Conservation (phyloP, 2,888 invertebrate genomes). For the Norana najaformis region DNA sequence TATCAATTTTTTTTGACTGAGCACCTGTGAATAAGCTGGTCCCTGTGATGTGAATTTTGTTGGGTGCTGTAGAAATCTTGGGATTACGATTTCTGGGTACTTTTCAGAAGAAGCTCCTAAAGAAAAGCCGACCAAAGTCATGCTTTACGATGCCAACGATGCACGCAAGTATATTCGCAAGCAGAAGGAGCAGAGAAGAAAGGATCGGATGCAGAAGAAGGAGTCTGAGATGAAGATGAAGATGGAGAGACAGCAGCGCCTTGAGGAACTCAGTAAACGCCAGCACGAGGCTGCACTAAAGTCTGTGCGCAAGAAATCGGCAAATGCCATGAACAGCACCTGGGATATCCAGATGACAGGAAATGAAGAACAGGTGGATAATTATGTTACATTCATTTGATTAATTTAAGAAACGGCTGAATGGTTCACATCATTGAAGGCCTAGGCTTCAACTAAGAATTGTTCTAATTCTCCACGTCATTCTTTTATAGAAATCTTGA, state of each 20-base stretch:
- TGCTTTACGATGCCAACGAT: neutral
- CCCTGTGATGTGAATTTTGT: no score
- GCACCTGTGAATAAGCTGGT: no score
- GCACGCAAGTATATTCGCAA: conserved; percentile 14
- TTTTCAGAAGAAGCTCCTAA: neutral
- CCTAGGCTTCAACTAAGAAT: neutral
- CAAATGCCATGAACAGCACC: neutral
- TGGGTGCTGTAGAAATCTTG: no score
- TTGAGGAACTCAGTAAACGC: conserved; percentile 16
- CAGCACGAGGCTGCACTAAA: conserved; percentile 14
- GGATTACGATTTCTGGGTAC: neutral
- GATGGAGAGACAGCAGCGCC: neutral
- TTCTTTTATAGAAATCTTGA: neutral
- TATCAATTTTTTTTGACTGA: no score
- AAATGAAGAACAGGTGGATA: neutral
- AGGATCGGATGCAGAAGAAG: neutral
- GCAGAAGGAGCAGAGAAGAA: conserved; percentile 10
- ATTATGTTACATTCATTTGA: neutral
- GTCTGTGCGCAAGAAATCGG: neutral
- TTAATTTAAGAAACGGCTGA: neutral
- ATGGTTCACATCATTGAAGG: neutral
- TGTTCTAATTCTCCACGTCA: neutral
- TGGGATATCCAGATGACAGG: neutral
- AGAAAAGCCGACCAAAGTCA: neutral
- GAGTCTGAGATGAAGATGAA: neutral